A percentile compares a stretch with the other conserved stretches of the same genome.
phyloP scores from a whole-genome alignment of 2,888 invertebrate genomes.

The Timema cristinae region DNA sequence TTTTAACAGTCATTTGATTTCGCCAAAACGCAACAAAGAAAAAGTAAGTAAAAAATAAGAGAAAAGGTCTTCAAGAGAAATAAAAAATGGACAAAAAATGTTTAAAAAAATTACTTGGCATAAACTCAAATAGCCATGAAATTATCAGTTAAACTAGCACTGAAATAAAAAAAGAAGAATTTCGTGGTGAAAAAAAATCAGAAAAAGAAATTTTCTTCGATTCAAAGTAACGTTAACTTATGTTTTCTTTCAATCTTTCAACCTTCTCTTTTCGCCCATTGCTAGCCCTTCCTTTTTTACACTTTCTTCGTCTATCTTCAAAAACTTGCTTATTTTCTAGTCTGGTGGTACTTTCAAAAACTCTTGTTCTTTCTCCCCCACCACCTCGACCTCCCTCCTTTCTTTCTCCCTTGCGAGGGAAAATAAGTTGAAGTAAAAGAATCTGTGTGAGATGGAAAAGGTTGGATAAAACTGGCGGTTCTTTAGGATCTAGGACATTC shows the following conservation, averaged over 20 bases:
- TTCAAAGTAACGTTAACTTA: conserved; percentile 17
- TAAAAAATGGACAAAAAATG: conserved; percentile 16
- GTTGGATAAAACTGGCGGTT: conserved; percentile 12
- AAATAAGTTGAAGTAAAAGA: too few relatives aligned
- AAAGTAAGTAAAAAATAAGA: too few relatives aligned
- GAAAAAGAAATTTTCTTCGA: neutral
- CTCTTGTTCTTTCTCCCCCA: neutral
- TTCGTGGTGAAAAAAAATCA: neutral
- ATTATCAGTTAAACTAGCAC: conserved; percentile 22
- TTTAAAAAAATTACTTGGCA: conserved; percentile 24
- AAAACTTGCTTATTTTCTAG: conserved; percentile 27
- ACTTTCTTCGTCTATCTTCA: neutral
- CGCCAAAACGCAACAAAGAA: too few relatives aligned
- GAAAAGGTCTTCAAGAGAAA: neutral
- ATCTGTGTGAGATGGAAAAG: neutral
- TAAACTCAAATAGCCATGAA: conserved; percentile 27
- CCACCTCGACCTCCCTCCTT: too few relatives aligned
- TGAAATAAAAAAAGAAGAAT: neutral
- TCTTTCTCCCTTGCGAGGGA: too few relatives aligned
- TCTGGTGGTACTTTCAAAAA: conserved; percentile 24
- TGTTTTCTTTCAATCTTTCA: conserved; percentile 1
- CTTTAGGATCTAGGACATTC: conserved; percentile 24
- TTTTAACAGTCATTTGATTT: too few relatives aligned
- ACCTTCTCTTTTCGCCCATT: too few relatives aligned
- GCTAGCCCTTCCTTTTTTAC: too few relatives aligned